phyloP scores from a whole-genome alignment of 1,140 invertebrate genomes.

The Ladona fulva region DNA sequence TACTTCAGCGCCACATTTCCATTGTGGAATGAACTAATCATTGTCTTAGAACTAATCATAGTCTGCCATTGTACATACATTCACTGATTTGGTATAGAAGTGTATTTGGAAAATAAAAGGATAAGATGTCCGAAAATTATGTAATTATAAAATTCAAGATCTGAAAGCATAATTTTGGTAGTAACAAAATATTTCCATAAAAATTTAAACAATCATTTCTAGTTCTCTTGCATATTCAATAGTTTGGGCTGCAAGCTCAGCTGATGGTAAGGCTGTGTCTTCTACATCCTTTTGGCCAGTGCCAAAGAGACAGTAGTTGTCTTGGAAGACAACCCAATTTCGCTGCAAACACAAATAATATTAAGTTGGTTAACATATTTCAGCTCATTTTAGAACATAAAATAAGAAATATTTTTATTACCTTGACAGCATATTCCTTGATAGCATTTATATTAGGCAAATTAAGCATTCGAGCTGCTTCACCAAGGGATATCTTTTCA shows the following conservation, averaged over 20 bases:
- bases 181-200: neutral
- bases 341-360: slow-evolving; percentile 35
- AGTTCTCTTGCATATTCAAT: slow-evolving; percentile 96
- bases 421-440: slow-evolving; percentile 69
- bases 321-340: slow-evolving; percentile 69
- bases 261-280: slow-evolving; percentile 69
- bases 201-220: slow-evolving; percentile 93
- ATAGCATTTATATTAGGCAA: slow-evolving; percentile 66
- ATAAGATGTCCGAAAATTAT: too few species aligned
- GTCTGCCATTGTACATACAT: too few species aligned
- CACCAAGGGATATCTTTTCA: slow-evolving; percentile 75
- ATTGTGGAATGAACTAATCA: too few species aligned
- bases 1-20: too few species aligned
- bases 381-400: neutral
- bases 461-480: slow-evolving; percentile 85
- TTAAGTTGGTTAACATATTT: neutral
- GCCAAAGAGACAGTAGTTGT: slow-evolving; percentile 71
- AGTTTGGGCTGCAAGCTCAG: slow-evolving; percentile 81
- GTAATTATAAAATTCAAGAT: too few species aligned
- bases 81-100: too few species aligned
- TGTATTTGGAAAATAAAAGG: too few species aligned
- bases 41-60: too few species aligned
- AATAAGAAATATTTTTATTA: slow-evolving; percentile 24
- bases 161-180: too few species aligned
- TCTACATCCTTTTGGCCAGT: slow-evolving; percentile 64